phyloP scores from a whole-genome alignment of 92 coral and sea anemone genomes.

The Palythoa grandiflora region DNA sequence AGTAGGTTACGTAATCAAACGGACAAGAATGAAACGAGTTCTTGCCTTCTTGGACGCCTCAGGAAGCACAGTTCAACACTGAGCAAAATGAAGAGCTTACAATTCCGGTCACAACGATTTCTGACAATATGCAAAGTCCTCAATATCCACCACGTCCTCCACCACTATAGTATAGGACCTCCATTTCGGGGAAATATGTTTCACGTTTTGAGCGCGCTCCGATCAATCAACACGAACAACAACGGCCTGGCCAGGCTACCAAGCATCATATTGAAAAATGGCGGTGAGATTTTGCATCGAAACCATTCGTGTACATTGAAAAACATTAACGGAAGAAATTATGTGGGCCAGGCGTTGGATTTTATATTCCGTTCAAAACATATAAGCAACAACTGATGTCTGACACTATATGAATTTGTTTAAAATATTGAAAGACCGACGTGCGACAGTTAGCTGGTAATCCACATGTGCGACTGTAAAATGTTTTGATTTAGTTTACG shows the following conservation, averaged over 20 bases:
- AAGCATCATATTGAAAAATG: neutral
- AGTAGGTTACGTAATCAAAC: no score
- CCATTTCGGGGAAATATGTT: no score
- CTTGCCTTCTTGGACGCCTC: no score
- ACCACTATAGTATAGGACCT: no score
- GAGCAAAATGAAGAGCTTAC: no score
- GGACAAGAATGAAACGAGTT: no score
- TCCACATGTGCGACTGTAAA: neutral
- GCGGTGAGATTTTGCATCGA: neutral
- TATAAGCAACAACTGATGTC: neutral
- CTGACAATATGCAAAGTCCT: no score
- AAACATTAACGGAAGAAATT: neutral
- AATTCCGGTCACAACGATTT: no score
- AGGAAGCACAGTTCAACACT: no score
- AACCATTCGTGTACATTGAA: neutral
- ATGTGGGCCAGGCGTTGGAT: neutral
- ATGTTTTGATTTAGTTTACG: neutral
- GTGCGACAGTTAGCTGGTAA: neutral
- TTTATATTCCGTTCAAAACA: neutral
- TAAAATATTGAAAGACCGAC: neutral
- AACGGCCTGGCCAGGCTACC: slow-evolving; percentile 28
- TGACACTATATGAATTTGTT: neutral
- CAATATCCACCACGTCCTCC: no score
- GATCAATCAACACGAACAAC: no score
- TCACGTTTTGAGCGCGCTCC: no score